Evolutionary conservation across 1,140 invertebrate species (phyloP), one percentile per base, ranked within the genome.

Genomic region (Drosophila oshimai): DNA sequence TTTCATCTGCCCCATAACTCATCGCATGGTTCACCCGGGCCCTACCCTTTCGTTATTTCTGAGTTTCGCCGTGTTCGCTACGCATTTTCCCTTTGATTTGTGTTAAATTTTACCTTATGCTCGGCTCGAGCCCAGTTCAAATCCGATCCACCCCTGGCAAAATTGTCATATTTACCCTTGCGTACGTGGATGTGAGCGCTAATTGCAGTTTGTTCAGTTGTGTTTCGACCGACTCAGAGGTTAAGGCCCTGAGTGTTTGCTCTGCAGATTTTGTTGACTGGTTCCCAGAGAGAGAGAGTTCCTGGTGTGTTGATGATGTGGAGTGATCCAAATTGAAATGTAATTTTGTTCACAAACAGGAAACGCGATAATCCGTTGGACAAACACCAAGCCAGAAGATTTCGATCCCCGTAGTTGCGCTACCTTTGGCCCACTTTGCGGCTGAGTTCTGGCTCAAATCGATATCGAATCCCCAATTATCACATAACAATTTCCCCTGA

Each of bases 401-500:
- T 58, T n/a, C 12, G 18, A 33, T 17, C n/a, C 18, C 20, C 51
- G 10, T 18, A 36, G 20, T 31, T 9, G 4, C 2, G 24, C 22
- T 4, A 28, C 37, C 60, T 62, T 15, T 64, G 61, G 36, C 61
- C 61, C 41, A 36, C 17, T 37, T 39, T 29, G 24, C 9, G 17
- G 12, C 37, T n/a, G 6, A 22, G 18, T 44, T 17, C 39, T 9
- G 24, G 9, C 0, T 17, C n/a, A 18, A 55, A 64, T 67, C 51
- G 51, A 80, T 72, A 20, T n/a, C n/a, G 61, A 54, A 31, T 37
- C 26, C 29, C 39, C 36, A 61, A 51, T 89, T 86, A 81, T 80
- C 86, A 55, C 61, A 65, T 69, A 61, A 74, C 70, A 77, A 84
- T 74, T 89, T 89, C 49, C 64, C 58, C 53, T 22, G 26, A 65